Evolutionary conservation across 2,888 invertebrate species (phyloP), one percentile per base, ranked within the genome.

Genomic region (Tachystola acroxantha): DNA sequence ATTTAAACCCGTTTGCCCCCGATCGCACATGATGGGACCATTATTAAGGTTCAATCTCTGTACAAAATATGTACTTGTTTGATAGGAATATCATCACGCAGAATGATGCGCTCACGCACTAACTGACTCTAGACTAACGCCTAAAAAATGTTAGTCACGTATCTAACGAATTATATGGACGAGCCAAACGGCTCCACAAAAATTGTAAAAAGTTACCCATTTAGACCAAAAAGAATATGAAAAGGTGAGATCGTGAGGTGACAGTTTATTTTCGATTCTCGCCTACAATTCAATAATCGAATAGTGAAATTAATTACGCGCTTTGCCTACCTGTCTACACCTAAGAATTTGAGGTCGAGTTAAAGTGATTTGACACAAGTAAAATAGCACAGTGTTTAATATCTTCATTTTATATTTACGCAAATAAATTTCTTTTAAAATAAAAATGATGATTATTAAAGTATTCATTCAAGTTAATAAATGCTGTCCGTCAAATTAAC

Each of bases 121-220:
- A 35, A 16, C 50, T 39, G 37, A n/a, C n/a, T n/a, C n/a, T 43
- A 42, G 41, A 45, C 35, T 43, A 43, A 47, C 49, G 42, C 42
- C 35, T 37, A 70, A 73, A 75, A 73, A 66, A 59, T 57, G 73
- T 71, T n/a, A 54, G 74, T 80, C 82, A 82, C 84, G 82, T 82
- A 68, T 64, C 54, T 68, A 72, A 75, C 78, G 74, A 82, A 79
- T 78, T 77, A 75, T 69, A 79, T 76, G 70, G 75, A 63, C 64
- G 61, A 68, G 59, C 63, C 66, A 65, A 70, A 64, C 64, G 65
- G 65, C 63, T 59, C 64, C 64, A 66, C 58, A 57, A 68, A 72
- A 72, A 68, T 73, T 63, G 65, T 73, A 79, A 75, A 76, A 80
- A 80, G 58, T 59, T 49, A 58, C 64, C 68, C 73, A 70, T 71